Base-by-base conservation (phyloP, 2,888 invertebrate genomes). In the Caenorhabditis plicata region DNA sequence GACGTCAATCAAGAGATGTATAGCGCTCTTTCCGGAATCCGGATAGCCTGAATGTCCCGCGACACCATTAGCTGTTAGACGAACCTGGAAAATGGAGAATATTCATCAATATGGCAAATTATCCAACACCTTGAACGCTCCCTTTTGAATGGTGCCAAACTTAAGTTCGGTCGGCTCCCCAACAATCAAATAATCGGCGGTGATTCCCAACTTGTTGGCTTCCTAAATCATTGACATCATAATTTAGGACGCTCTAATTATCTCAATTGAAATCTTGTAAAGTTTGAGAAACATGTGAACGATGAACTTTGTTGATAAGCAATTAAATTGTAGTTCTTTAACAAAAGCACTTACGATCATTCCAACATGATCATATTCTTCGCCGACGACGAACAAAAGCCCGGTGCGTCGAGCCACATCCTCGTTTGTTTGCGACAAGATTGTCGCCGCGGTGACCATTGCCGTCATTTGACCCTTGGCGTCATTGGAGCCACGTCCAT, bases 91-190 rank as follows among this genome's bases (percentile, higher is more conserved):
- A 15, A 26, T 1, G n/a, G 22, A 8, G 9, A 5, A 17, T 22
- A 39, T 19, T 3, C 32, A 5, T 31, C 15, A 4, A 35, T 26
- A 41, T 11, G 4, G 19, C 1, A 17, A 5, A n/a, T 17, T 4
- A 22, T 5, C n/a, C n/a, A 31, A 20, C 29, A 74, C 77, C 54
- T 78, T 78, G 17, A 73, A 41, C 1, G 74, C 75, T 39, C 79
- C 79, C 52, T 79, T 79, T 52, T 79, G 79, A 35, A 75, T 61
- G 0, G 67, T 64, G 7, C 71, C 76, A 35, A 72, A 75, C 32
- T 71, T 73, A 39, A 74, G 35, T 39, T 79, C 79, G 0, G 79
- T 79, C 19, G 79, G 79, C 46, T 79, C 79, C 7, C 79, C 79
- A 8, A 78, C 76, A n/a, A 79, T 39, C 7, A 79, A 53, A 44